phyloP scores from a whole-genome alignment of 2,113 vertebrate species.

The Triplophysa siluroides region DNA sequence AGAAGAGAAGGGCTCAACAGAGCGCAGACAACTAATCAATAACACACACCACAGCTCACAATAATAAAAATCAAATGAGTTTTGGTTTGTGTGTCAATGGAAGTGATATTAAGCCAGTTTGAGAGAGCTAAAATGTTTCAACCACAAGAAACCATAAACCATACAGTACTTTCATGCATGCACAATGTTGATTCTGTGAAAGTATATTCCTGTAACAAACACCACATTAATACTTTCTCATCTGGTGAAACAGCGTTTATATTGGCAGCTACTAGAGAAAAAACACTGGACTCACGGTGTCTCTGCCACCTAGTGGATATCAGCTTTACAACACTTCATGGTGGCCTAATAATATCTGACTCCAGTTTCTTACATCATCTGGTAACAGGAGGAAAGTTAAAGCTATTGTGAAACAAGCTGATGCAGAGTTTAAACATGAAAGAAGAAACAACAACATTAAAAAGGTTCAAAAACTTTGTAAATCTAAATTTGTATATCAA shows the following conservation, averaged over 20 bases:
- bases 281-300: conserved; percentile 15
- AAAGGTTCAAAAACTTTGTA: too few relatives aligned
- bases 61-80: conserved; percentile 20
- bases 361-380: neutral
- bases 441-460: neutral
- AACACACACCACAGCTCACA: conserved; percentile 22
- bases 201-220: conserved; percentile 34
- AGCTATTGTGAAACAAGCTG: neutral
- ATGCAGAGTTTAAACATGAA: neutral
- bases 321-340: conserved; percentile 7
- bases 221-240: conserved; percentile 25
- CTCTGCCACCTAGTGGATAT: conserved; percentile 29
- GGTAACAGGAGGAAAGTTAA: neutral
- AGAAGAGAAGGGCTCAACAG: neutral
- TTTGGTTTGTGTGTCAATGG: conserved; percentile 3
- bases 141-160: neutral
- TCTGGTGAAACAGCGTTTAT: conserved; percentile 6
- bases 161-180: conserved; percentile 3
- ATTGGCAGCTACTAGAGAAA: neutral
- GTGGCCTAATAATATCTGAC: neutral
- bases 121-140: conserved; percentile 1
- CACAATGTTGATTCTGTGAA: conserved; percentile 18
- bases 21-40: conserved; percentile 31
- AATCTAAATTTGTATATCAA: too few relatives aligned
- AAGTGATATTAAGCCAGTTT: neutral